Evolutionary conservation across 2,888 invertebrate genomes (phyloP).

Genomic region (Macrophya alboannulata): DNA sequence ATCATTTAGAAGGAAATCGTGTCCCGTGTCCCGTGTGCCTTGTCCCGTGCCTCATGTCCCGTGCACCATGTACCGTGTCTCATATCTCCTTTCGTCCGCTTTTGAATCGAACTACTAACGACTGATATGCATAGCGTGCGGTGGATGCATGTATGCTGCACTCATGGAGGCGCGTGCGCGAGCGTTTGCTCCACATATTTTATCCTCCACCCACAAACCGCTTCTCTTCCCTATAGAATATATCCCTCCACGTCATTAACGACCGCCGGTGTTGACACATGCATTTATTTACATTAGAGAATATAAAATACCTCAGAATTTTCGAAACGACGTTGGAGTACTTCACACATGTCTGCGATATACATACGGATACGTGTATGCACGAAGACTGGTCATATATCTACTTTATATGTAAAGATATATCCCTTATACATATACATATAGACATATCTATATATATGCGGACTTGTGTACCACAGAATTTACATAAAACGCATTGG

Average conservation of each 20-base stretch:
- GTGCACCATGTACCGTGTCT: slow-evolving; percentile 14
- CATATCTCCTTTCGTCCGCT: slow-evolving; percentile 14
- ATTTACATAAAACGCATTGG: slow-evolving; percentile 52
- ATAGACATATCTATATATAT: too few species aligned
- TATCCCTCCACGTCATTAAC: slow-evolving; percentile 41
- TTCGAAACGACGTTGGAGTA: slow-evolving; percentile 67
- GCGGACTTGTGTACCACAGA: neutral
- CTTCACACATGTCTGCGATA: slow-evolving; percentile 63
- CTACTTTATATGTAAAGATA: neutral
- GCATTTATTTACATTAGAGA: slow-evolving; percentile 68
- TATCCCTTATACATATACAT: neutral
- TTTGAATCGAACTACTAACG: neutral
- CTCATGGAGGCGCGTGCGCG: too few species aligned
- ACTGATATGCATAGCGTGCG: neutral
- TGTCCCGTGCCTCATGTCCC: slow-evolving; percentile 20
- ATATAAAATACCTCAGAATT: slow-evolving; percentile 60
- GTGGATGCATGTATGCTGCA: neutral
- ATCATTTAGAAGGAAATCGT: slow-evolving; percentile 52
- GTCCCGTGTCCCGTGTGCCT: slow-evolving; percentile 11
- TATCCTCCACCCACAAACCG: slow-evolving; percentile 24
- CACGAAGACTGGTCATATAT: neutral
- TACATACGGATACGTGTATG: too few species aligned
- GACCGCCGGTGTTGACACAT: slow-evolving; percentile 47
- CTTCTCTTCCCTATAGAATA: slow-evolving; percentile 7
- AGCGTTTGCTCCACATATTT: neutral